Percentiles rank a stretch among this genome's conserved stretches.
These are phyloP conservation scores for Harpegnathos saltator DNA, from an alignment of 1,140 invertebrate genomes.

Conservation along the genomic window DNA sequence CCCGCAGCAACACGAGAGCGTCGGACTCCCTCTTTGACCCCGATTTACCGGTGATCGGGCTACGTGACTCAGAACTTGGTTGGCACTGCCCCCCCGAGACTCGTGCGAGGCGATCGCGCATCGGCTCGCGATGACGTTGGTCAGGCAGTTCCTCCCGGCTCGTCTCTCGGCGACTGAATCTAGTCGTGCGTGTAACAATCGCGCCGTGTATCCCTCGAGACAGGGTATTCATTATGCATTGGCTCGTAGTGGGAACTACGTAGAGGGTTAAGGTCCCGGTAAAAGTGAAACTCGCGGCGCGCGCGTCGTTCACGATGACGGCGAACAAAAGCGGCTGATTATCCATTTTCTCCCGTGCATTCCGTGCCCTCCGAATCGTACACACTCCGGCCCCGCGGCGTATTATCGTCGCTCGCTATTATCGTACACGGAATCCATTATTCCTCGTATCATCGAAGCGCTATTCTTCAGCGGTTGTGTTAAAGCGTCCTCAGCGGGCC, in stretches of 20 bases:
- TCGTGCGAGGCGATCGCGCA: not conserved
- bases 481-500: too few species aligned
- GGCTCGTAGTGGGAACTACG: not conserved
- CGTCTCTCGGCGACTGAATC: constrained; percentile 2
- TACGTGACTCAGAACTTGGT: constrained; percentile 57
- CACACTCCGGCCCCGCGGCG: not conserved
- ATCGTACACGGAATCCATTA: too few species aligned
- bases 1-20: not conserved
- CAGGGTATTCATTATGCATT: constrained; percentile 36
- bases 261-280: constrained; percentile 18
- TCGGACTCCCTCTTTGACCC: constrained; percentile 33
- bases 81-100: constrained; percentile 26
- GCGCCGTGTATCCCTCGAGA: constrained; percentile 2
- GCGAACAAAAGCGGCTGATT: constrained; percentile 1
- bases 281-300: constrained; percentile 17
- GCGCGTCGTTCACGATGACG: constrained; percentile 1
- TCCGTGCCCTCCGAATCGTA: not conserved
- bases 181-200: constrained; percentile 31
- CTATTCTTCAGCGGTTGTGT: too few species aligned
- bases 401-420: not conserved
- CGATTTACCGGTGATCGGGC: constrained; percentile 27
- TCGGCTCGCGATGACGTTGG: constrained; percentile 13
- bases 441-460: too few species aligned
- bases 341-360: not conserved
- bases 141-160: constrained; percentile 40